These are phyloP conservation scores for Chamaedrilus cognettii DNA, from an alignment of 2,888 invertebrate genomes.

Conservation along the genomic window DNA sequence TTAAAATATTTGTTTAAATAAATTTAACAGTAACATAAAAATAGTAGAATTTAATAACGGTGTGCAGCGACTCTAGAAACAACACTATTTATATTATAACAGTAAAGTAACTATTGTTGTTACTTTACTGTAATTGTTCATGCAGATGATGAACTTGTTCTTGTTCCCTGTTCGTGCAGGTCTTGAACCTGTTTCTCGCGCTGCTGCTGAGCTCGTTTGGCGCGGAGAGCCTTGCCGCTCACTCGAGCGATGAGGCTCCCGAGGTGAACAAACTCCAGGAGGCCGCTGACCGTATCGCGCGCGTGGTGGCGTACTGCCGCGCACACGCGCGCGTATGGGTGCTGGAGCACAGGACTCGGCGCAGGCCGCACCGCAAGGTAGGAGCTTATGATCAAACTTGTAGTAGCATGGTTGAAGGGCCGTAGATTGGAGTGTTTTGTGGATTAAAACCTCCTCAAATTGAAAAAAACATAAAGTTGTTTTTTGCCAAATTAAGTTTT, in stretches of 20 bases:
- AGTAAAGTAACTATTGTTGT: too few relatives aligned
- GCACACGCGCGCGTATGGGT: conserved; percentile 31
- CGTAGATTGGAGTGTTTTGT: too few relatives aligned
- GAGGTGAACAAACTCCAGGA: conserved; percentile 94
- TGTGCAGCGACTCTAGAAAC: too few relatives aligned
- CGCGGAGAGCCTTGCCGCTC: conserved; percentile 78
- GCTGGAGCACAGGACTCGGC: background rate
- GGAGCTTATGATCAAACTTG: too few relatives aligned
- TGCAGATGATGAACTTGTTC: too few relatives aligned
- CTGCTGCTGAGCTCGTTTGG: conserved; percentile 99
- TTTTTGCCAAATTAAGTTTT: too few relatives aligned
- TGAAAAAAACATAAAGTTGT: too few relatives aligned
- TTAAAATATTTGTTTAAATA: background rate
- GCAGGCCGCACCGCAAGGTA: background rate
- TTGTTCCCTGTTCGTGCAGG: conserved; percentile 65
- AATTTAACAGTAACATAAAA: too few relatives aligned
- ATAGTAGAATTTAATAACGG: too few relatives aligned
- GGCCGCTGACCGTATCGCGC: conserved; percentile 88
- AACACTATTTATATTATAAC: too few relatives aligned
- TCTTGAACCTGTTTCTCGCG: conserved; percentile 98
- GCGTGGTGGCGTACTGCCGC: conserved; percentile 35
- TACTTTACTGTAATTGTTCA: background rate
- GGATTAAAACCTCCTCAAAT: too few relatives aligned
- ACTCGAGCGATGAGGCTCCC: conserved; percentile 79
- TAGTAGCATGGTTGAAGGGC: too few relatives aligned